Evolutionary conservation across 2,888 invertebrate genomes (phyloP).

Genomic region (Hybos culiciformis): DNA sequence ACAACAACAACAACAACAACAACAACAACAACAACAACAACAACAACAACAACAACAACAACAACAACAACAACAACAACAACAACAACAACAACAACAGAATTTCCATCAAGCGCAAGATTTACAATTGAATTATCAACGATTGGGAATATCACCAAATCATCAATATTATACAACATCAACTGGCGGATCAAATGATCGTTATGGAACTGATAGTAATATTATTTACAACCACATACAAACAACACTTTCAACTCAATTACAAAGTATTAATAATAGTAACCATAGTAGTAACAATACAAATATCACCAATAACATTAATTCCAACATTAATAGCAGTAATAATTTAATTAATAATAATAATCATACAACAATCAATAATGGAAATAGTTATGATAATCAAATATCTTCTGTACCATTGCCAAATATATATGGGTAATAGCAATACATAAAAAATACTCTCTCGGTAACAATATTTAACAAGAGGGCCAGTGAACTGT

Average conservation of each 20-base stretch:
- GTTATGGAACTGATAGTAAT: constrained; percentile 20
- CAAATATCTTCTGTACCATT: constrained; percentile 20
- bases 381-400: constrained; percentile 12
- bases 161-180: constrained; percentile 4
- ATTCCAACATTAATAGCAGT: constrained; percentile 13
- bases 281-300: constrained; percentile 13
- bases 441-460: not conserved
- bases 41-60: not conserved
- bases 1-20: no score
- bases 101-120: constrained; percentile 7
- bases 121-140: no score
- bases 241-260: not conserved
- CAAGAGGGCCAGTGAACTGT: no score
- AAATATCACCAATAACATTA: constrained; percentile 9
- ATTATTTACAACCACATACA: constrained; percentile 14
- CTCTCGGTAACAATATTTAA: not conserved
- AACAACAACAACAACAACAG: constrained; percentile 12
- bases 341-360: constrained; percentile 10
- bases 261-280: constrained; percentile 12
- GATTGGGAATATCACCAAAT: no score
- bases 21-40: not conserved
- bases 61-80: not conserved
- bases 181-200: constrained; percentile 18
- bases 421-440: constrained; percentile 21
- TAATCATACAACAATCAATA: constrained; percentile 2